These are phyloP conservation scores for Hyposoter dolosus DNA, from an alignment of 2,888 invertebrate genomes.

Conservation along the genomic window DNA sequence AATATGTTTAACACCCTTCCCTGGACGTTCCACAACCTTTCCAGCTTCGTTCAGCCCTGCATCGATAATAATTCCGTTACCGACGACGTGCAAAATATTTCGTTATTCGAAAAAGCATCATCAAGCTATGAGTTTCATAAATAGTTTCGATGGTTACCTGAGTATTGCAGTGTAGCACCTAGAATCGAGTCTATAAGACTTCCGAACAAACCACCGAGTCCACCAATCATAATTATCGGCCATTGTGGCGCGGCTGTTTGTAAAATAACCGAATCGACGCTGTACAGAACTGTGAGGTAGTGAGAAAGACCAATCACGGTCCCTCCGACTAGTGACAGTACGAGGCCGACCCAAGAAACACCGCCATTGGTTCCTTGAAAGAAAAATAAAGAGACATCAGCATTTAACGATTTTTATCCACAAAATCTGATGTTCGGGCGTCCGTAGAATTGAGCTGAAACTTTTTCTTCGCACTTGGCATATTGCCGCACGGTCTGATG, in stretches of 20 bases:
- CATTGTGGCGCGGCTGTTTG: conserved; percentile 90
- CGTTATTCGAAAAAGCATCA: background rate
- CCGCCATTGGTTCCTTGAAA: conserved; percentile 94
- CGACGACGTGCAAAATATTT: background rate
- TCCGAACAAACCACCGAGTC: conserved; percentile 91
- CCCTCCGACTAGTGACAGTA: conserved; percentile 89
- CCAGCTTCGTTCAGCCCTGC: conserved; percentile 90
- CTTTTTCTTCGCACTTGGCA: too few relatives aligned
- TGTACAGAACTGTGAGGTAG: conserved; percentile 89
- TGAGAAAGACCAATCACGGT: conserved; percentile 90
- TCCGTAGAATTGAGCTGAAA: too few relatives aligned
- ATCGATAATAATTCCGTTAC: conserved; percentile 69
- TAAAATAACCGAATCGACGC: conserved; percentile 87
- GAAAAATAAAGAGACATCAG: background rate
- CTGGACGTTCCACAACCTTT: conserved; percentile 90
- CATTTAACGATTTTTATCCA: background rate
- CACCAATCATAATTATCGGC: conserved; percentile 91
- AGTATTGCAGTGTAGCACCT: conserved; percentile 94
- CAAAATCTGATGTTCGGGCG: background rate
- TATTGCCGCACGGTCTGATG: too few relatives aligned
- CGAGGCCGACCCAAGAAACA: conserved; percentile 88
- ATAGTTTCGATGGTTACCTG: conserved; percentile 86
- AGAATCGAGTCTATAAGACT: conserved; percentile 93
- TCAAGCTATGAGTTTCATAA: background rate
- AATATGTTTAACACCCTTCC: conserved; percentile 90